Base-by-base conservation (phyloP, 1,140 invertebrate species). In the Temnothorax longispinosus region DNA sequence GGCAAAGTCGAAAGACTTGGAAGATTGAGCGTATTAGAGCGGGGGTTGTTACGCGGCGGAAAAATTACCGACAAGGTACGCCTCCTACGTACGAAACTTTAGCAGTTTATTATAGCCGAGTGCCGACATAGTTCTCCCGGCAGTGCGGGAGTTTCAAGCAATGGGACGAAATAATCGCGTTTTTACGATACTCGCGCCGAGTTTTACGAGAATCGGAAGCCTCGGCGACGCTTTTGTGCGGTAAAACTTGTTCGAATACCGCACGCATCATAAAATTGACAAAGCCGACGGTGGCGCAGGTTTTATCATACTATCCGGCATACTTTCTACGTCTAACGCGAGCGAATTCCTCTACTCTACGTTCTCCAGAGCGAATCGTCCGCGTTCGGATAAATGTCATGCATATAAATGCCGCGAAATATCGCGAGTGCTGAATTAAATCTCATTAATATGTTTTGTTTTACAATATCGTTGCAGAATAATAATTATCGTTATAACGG, bases 121-220 rank as follows among this genome's bases (percentile, higher is more conserved):
- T 21, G 80, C 67, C 52, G 80, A 74, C 69, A 74, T 82, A 82
- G 80, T 74, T 82, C 54, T 60, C 67, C 27, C 80, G 8, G 32
- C 54, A 32, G 69, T n/a, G n/a, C 69, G 41, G 54, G 54, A 84
- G 80, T 84, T 84, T 84, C 80, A 15, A 74, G 69, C 80, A 84
- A 84, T 84, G 80, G 50, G 69, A 84, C 69, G 56, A 74, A 84
- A 84, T 84, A 84, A 84, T 84, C 80, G 80, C 54, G 69, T 84
- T 84, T 84, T 84, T 84, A 84, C 80, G 80, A 84, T 85, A 85
- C 74, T 78, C 60, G 62, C 32, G 74, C 58, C 41, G 84, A 85
- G 72, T 80, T 85, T 78, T 84, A 84, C 80, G 80, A 84, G 74
- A 80, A 85, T 78, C 72, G 74, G 84, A 85, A 78, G 62, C 62